phyloP scores from a whole-genome alignment of 2,888 invertebrate genomes.

The Nemoura dubitans region DNA sequence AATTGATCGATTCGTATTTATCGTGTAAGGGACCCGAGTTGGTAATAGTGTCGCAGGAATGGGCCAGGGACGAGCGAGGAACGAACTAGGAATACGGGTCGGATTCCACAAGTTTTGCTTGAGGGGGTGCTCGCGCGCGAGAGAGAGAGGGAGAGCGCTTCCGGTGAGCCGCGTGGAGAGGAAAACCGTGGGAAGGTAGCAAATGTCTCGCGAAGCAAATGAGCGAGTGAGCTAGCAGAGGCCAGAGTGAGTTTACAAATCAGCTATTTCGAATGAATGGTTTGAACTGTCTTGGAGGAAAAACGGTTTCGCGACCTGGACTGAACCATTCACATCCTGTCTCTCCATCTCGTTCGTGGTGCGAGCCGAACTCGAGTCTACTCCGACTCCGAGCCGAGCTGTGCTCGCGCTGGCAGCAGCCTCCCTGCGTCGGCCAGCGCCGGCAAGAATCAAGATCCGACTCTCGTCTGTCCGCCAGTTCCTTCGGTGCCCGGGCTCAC shows the following conservation, averaged over 20 bases:
- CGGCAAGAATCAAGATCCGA: too few relatives aligned
- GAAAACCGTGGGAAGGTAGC: slow-evolving; percentile 46
- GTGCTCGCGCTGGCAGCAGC: too few relatives aligned
- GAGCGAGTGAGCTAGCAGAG: slow-evolving; percentile 24
- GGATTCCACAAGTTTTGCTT: slow-evolving; percentile 39
- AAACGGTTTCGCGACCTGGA: slow-evolving; percentile 41
- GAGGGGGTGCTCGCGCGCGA: slow-evolving; percentile 49
- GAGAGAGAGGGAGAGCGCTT: slow-evolving; percentile 51
- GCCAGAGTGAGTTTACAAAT: slow-evolving; percentile 39
- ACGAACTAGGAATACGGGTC: slow-evolving; percentile 29
- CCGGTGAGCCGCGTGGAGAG: slow-evolving; percentile 43
- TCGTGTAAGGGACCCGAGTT: background rate
- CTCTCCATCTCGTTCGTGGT: slow-evolving; percentile 20
- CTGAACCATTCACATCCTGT: slow-evolving; percentile 30
- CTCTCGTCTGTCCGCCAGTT: too few relatives aligned
- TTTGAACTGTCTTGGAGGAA: slow-evolving; percentile 32
- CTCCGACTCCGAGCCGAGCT: too few relatives aligned
- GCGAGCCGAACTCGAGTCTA: background rate
- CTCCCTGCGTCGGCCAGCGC: too few relatives aligned
- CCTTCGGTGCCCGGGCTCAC: too few relatives aligned
- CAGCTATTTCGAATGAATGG: slow-evolving; percentile 43
- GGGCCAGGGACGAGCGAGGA: background rate
- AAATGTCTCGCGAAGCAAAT: slow-evolving; percentile 54
- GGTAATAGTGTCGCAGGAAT: background rate
- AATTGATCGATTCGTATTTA: background rate